Evolutionary conservation across 1,140 invertebrate species (phyloP).

Genomic region (Cheumatopsyche charites): DNA sequence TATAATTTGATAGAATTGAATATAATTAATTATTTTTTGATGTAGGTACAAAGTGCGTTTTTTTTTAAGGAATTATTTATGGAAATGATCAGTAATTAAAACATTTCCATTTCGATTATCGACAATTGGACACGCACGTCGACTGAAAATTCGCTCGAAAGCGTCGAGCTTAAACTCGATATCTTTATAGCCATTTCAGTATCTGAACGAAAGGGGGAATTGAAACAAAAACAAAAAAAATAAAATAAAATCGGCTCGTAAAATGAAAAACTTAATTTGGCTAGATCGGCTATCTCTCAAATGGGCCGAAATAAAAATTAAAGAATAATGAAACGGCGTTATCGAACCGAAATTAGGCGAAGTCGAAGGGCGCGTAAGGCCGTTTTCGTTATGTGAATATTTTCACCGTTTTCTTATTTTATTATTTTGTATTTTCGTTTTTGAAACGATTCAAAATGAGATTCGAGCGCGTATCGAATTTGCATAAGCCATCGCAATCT

Average conservation of each 20-base stretch:
- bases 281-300: not conserved
- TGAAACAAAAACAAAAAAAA: not conserved
- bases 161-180: too few species aligned
- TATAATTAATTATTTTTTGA: too few species aligned
- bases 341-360: too few species aligned
- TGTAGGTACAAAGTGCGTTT: too few species aligned
- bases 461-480: slow-evolving; percentile 33
- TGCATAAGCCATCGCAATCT: slow-evolving; percentile 37
- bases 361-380: not conserved
- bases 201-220: not conserved
- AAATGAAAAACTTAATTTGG: slow-evolving; percentile 9
- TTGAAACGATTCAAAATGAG: not conserved
- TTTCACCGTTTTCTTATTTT: slow-evolving; percentile 17
- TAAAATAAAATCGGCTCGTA: slow-evolving; percentile 1
- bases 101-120: too few species aligned
- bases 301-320: not conserved
- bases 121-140: too few species aligned
- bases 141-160: too few species aligned
- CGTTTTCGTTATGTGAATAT: not conserved
- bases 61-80: too few species aligned
- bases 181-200: too few species aligned
- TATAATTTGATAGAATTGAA: too few species aligned
- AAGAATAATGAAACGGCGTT: not conserved
- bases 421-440: slow-evolving; percentile 14
- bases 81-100: too few species aligned